phyloP scores from a whole-genome alignment of 2,888 invertebrate genomes.

The Notodonta dromedarius region DNA sequence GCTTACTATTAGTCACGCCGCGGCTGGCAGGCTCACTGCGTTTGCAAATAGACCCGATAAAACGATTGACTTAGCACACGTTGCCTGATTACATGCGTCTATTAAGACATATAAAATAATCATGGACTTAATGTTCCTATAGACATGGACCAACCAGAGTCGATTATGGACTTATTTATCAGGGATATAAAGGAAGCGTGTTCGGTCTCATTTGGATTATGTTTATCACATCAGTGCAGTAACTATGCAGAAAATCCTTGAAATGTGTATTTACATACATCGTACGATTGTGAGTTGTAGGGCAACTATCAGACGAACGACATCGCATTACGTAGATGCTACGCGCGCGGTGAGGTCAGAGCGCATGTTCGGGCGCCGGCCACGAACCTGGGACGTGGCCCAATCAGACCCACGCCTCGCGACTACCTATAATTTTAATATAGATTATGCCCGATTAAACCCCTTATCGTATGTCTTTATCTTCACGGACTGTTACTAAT shows the following conservation, averaged over 20 bases:
- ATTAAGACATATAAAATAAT: slow-evolving; percentile 39
- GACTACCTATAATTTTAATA: background rate
- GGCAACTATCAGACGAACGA: no score
- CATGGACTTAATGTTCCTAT: slow-evolving; percentile 20
- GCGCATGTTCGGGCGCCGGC: slow-evolving; percentile 49
- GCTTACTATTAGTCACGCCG: slow-evolving; percentile 71
- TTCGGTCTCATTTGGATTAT: background rate
- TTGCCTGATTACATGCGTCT: slow-evolving; percentile 58
- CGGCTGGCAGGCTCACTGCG: slow-evolving; percentile 56
- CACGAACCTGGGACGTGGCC: slow-evolving; percentile 2
- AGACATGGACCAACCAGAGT: slow-evolving; percentile 7
- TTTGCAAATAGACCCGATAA: slow-evolving; percentile 72
- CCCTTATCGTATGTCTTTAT: background rate
- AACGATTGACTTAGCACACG: slow-evolving; percentile 73
- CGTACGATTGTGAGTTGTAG: no score
- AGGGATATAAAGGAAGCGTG: background rate
- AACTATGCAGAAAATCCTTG: background rate
- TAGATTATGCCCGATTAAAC: background rate
- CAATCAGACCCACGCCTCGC: background rate
- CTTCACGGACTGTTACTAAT: background rate
- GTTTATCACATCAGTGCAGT: background rate
- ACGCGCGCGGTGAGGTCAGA: slow-evolving; percentile 55
- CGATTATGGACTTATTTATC: background rate
- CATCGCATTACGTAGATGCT: slow-evolving; percentile 45
- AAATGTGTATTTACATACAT: no score